Evolutionary conservation across 2,888 invertebrate species (phyloP).

Genomic region (Eurytoma californica): DNA sequence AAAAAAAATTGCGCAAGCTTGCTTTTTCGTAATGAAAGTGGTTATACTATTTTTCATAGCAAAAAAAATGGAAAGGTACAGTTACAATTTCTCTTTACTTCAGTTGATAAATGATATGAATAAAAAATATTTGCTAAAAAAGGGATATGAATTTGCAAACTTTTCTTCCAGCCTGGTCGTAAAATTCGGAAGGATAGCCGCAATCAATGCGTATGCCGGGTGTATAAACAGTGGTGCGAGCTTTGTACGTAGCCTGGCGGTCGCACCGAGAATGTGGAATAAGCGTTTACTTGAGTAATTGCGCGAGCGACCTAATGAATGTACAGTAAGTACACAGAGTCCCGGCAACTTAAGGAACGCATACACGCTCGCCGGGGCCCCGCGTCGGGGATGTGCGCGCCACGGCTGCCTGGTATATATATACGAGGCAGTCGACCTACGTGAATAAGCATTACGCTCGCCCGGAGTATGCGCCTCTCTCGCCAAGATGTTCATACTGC

Average conservation of each 20-base stretch:
- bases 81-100: too few relatives aligned
- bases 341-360: conserved; percentile 26
- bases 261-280: conserved; percentile 40
- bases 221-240: not conserved
- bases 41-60: too few relatives aligned
- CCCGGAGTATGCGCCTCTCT: conserved; percentile 9
- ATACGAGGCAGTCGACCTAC: not conserved
- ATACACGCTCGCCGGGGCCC: not conserved
- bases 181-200: not conserved
- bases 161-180: not conserved
- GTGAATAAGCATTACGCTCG: conserved; percentile 42
- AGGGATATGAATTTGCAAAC: too few relatives aligned
- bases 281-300: conserved; percentile 50
- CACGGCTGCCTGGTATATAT: not conserved
- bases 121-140: too few relatives aligned
- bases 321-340: conserved; percentile 39
- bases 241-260: conserved; percentile 5
- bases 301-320: conserved; percentile 48
- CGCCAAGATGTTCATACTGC: conserved; percentile 24
- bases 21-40: not conserved
- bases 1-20: not conserved
- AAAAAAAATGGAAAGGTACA: too few relatives aligned
- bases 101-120: too few relatives aligned
- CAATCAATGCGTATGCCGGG: conserved; percentile 10
- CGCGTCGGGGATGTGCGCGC: not conserved